Conservation (phyloP, 2,888 invertebrate genomes). For the Erebia palarica region DNA sequence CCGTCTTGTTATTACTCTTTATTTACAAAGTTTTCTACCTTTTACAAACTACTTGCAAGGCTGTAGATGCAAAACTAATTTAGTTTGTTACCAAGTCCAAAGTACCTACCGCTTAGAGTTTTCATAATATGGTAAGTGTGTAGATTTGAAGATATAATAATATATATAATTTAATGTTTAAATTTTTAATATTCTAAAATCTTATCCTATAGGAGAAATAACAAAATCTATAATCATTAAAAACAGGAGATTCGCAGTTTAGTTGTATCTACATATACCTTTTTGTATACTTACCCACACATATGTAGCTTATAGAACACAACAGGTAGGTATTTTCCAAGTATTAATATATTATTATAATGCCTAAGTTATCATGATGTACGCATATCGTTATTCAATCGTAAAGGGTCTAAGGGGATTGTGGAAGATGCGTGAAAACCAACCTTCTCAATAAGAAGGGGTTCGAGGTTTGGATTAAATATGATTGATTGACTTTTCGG, state of each 20-base stretch:
- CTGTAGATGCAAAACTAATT: slow-evolving; percentile 19
- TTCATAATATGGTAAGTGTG: background rate
- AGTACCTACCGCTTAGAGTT: background rate
- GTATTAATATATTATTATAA: slow-evolving; percentile 1
- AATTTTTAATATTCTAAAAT: background rate
- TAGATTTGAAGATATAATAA: no score
- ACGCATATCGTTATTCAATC: slow-evolving; percentile 16
- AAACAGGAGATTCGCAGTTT: no score
- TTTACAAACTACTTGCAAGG: slow-evolving; percentile 11
- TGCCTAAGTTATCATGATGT: slow-evolving; percentile 8
- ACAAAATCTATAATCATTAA: no score
- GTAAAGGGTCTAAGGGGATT: slow-evolving; percentile 15
- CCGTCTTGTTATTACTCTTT: background rate
- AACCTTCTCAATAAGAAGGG: slow-evolving; percentile 8
- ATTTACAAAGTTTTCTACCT: slow-evolving; percentile 6
- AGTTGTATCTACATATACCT: no score
- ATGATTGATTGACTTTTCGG: slow-evolving; percentile 17
- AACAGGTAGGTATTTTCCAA: background rate
- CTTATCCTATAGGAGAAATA: no score
- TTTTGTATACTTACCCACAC: background rate
- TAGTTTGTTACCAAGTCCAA: slow-evolving; percentile 5
- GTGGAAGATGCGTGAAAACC: slow-evolving; percentile 13
- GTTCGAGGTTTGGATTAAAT: slow-evolving; percentile 11
- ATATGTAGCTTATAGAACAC: background rate
- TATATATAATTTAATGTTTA: background rate